Evolutionary conservation across 1,140 invertebrate genomes (phyloP), one percentile per base, ranked within the genome.

Genomic region (Vanessa atalanta): DNA sequence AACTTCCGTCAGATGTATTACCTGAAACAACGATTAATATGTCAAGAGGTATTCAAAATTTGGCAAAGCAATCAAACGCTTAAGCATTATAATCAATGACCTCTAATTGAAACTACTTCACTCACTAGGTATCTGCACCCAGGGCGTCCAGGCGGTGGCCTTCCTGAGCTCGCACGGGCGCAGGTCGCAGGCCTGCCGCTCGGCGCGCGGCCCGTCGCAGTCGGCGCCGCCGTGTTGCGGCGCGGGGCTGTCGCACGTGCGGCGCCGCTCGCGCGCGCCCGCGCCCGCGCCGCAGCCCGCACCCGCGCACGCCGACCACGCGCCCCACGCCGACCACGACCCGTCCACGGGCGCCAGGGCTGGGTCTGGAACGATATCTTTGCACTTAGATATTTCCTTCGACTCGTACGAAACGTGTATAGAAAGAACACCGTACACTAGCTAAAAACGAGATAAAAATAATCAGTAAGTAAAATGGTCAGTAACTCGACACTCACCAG

Each of bases 61-160:
- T 20, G 20, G 20, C 20, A 50, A 50, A 50, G 48, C 4, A 50
- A 50, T 3, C 3, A 50, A 8, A n/a, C n/a, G 48, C 14, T 15
- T 50, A 15, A 3, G 48, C 37, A 43, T 43, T 43, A 43, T 43
- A 43, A 43, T 9, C 37, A 11, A 43, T 11, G 37, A 11, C 7
- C 7, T 5, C 31, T 37, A 37, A 5, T 4, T 80, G 90, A 85
- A 63, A 85, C 11, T 77, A 5, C 20, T 48, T 61, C 37, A 81
- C 83, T 84, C 47, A 93, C 91, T 83, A 37, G 86, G 85, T 81
- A 89, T 89, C 50, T 91, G 89, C 37, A 97, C 85, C 97, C 97
- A 98, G 0, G 95, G 95, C 0, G 97, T 97, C 96, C 97, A 97
- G 2, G 94, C 86, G 0, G 95, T 95, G 0, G 95, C 93, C 76